Percentiles rank a stretch among this genome's conserved stretches.
Evolutionary conservation across 2,888 invertebrate genomes (phyloP).

Genomic region (Andricus curvator): DNA sequence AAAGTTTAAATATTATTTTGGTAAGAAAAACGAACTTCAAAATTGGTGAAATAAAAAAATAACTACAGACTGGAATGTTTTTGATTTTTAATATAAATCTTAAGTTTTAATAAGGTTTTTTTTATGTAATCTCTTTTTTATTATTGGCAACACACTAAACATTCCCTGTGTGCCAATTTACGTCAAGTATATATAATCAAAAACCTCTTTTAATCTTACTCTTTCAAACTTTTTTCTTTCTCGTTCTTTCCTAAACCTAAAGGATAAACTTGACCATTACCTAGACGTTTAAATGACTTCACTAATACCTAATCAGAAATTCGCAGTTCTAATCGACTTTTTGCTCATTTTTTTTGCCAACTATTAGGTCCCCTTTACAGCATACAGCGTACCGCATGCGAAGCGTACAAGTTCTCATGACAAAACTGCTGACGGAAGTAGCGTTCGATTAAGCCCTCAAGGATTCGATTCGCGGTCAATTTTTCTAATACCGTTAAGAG

Average conservation of each 20-base stretch:
- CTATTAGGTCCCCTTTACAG: not conserved
- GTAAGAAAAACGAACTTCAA: no score
- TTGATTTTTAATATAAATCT: no score
- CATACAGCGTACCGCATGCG: not conserved
- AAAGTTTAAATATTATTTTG: no score
- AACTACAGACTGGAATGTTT: no score
- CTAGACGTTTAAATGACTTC: not conserved
- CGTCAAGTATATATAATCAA: not conserved
- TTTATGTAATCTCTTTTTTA: not conserved
- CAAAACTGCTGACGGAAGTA: constrained; percentile 1
- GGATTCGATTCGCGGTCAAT: not conserved
- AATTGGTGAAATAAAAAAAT: no score
- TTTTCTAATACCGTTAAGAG: constrained; percentile 13
- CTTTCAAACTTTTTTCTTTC: not conserved
- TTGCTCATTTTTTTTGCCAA: not conserved
- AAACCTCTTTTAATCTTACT: not conserved
- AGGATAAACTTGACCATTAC: not conserved
- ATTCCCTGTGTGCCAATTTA: not conserved
- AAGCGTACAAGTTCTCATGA: not conserved
- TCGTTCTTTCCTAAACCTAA: not conserved
- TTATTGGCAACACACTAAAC: not conserved
- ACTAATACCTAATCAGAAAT: not conserved
- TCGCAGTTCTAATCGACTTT: not conserved
- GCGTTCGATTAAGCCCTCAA: not conserved
- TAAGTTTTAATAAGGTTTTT: no score